Base-by-base conservation (phyloP, 2,113 vertebrate genomes). In the Garra rufa region DNA sequence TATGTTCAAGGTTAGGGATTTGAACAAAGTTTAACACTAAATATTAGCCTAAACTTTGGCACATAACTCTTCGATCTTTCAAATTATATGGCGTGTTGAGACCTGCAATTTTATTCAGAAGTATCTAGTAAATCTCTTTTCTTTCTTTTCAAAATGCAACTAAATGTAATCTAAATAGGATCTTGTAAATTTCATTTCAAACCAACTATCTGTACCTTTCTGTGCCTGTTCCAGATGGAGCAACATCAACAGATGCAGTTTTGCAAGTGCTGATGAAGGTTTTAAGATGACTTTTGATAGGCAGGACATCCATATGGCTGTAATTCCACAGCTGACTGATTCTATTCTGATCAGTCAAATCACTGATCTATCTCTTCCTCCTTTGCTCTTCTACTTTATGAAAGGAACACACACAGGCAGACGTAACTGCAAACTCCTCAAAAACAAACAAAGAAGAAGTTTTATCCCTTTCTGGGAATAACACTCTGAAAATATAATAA, bases 241-340 rank as follows among this genome's bases (percentile, higher is more conserved):
- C 44, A 82, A 61, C 41, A 26, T 57, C 63, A 81, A 85, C 83
- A 83, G 82, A 82, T 67, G 76, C 77, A 74, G 61, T 74, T 52
- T 75, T 76, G 38, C 65, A 1, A 87, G 79, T 87, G 78, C 84
- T 55, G 83, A 85, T 48, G 34, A 38, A 17, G 21, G 81, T 85
- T 80, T 71, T 78, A 63, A 71, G 34, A 67, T 57, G 73, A 65
- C 30, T 82, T 83, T 52, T 87, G 79, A 87, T 78, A 69, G 34
- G 55, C 74, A 57, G 50, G 44, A 48, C 21, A 15, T 65, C 73
- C n/a, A 73, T 70, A 50, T 43, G 43, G 15, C 70, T 55, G 2
- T 76, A 57, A 76, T 57, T 76, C 75, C 17, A 57, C 50, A 41
- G 50, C 19, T 55, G 74, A 76, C 30, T 38, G 15, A 55, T 13